Conservation (phyloP, 2,797 vertebrate species). For the Lerista edwardsae region DNA sequence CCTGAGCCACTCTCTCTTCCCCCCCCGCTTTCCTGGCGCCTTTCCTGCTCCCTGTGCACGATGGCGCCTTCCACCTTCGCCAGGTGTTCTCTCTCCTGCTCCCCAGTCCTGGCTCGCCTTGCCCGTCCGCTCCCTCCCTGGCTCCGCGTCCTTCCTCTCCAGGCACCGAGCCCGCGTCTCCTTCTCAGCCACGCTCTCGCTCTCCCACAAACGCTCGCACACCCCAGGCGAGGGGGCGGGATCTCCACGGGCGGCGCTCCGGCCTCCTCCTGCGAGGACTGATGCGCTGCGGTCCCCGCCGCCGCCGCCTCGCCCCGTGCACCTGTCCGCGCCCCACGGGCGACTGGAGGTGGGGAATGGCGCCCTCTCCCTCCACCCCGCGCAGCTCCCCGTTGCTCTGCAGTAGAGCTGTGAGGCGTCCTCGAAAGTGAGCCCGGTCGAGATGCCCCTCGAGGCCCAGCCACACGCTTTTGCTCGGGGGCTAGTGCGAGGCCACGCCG, state of each 20-base stretch:
- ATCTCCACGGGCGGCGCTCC: not conserved
- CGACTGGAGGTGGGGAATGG: not conserved
- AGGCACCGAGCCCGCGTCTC: not conserved
- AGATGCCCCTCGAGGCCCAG: too few relatives aligned
- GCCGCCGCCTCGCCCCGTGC: constrained; percentile 37
- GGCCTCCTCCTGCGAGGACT: not conserved
- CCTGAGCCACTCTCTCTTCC: not conserved
- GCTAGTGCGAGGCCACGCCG: too few relatives aligned
- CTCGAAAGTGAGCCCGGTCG: too few relatives aligned
- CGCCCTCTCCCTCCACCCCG: too few relatives aligned
- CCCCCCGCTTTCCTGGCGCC: not conserved
- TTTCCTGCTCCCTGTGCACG: not conserved
- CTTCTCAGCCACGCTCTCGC: not conserved
- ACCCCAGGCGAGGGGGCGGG: constrained; percentile 6
- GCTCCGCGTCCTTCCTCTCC: not conserved
- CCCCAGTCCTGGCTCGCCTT: not conserved
- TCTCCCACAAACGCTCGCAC: not conserved
- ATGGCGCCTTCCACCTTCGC: not conserved
- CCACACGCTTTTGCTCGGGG: too few relatives aligned
- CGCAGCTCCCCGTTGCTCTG: too few relatives aligned
- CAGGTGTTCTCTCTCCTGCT: not conserved
- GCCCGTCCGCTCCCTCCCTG: not conserved
- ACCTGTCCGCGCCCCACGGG: constrained; percentile 12
- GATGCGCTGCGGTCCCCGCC: not conserved
- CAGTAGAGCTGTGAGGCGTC: too few relatives aligned